These are phyloP conservation scores for Plagodis pulveraria DNA, from an alignment of 2,888 invertebrate species.

Conservation along the genomic window DNA sequence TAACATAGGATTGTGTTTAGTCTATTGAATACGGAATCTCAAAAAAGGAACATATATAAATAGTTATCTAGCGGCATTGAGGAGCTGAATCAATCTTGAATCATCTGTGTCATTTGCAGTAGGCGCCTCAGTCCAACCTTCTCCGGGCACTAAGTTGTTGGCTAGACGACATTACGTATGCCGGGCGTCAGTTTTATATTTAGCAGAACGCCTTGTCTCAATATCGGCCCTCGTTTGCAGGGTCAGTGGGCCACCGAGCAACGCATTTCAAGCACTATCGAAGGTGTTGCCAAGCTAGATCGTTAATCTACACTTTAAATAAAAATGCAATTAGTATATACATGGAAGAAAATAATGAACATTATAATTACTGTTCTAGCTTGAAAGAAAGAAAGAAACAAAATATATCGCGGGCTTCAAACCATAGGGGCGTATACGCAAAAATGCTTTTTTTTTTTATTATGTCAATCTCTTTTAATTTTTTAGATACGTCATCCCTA, in stretches of 20 bases:
- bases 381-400: too few species aligned
- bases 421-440: too few species aligned
- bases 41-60: too few species aligned
- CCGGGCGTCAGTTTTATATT: conserved; percentile 8
- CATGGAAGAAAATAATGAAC: background rate
- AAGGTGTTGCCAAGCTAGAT: conserved; percentile 4
- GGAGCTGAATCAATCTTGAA: background rate
- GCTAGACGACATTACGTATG: conserved; percentile 13
- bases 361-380: too few species aligned
- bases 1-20: too few species aligned
- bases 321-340: background rate
- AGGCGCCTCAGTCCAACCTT: conserved; percentile 1
- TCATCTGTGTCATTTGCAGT: background rate
- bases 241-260: conserved; percentile 9
- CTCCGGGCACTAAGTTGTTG: conserved; percentile 38
- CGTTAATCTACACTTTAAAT: background rate
- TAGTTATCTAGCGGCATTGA: too few species aligned
- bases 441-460: too few species aligned
- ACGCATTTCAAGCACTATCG: conserved; percentile 9
- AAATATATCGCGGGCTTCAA: too few species aligned
- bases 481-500: too few species aligned
- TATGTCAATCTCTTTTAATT: too few species aligned
- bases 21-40: too few species aligned
- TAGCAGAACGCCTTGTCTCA: conserved; percentile 12
- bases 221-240: conserved; percentile 12